Evolutionary conservation across 1,140 invertebrate species (phyloP), one percentile per base, ranked within the genome.

Genomic region (Hyles euphorbiae): DNA sequence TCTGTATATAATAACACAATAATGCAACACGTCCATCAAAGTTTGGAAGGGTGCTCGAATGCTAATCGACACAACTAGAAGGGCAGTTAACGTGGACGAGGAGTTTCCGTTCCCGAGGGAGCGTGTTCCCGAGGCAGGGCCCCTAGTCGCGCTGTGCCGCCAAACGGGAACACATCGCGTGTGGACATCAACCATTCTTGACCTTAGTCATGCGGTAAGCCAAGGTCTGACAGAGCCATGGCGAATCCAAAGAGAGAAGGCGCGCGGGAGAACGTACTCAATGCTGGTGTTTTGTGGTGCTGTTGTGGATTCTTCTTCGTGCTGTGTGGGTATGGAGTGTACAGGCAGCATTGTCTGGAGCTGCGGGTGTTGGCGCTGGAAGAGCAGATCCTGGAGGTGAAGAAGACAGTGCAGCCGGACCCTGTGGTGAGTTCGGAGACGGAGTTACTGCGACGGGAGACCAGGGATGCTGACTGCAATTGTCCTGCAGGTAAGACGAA

Each of bases 91-190:
- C 76, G 69, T 64, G 74, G 76, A 86, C 80, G 75, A 65, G 58
- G 73, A 55, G 70, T 78, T 83, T 87, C 84, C 84, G 83, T 83
- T 85, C 83, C 81, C 83, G 83, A 73, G 84, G 82, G 81, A 83
- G 66, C 73, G 72, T 68, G 57, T 47, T 44, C 43, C 55, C 51
- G 36, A 40, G 53, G 32, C 51, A 56, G 53, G 61, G 56, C 47
- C 55, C 64, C 63, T 67, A 77, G 74, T 76, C 51, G 44, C 48
- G 50, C 12, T 43, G 46, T 49, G 54, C 59, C 63, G 56, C 40
- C 66, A 55, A 50, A 56, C 59, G 54, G 49, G 60, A 51, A 54
- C 67, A 67, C 65, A 74, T 68, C 47, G 58, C n/a, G 8, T 8
- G 36, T 40, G 36, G 36, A 40, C 36, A 5, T 40, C 36, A 40